Evolutionary conservation across 1,140 invertebrate genomes (phyloP).

Genomic region (Bombus fervidus): DNA sequence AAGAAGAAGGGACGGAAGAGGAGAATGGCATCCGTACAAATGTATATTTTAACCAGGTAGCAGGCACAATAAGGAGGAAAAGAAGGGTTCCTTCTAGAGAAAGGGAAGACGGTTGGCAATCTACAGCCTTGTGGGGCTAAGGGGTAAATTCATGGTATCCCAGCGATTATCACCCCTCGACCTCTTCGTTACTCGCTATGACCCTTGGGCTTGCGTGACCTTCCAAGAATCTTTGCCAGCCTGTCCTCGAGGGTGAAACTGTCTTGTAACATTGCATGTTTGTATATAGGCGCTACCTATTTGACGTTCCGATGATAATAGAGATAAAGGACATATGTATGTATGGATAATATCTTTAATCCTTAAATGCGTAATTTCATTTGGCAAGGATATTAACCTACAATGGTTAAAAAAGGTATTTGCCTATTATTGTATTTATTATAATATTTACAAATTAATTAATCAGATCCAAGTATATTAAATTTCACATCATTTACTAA

Average conservation of each 20-base stretch:
- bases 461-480: too few species aligned
- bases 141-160: slow-evolving; percentile 63
- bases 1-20: background rate
- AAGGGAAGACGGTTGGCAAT: slow-evolving; percentile 60
- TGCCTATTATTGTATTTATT: too few species aligned
- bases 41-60: slow-evolving; percentile 47
- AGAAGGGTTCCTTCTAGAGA: slow-evolving; percentile 17
- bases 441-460: too few species aligned
- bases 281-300: background rate
- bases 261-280: background rate
- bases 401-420: too few species aligned
- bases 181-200: slow-evolving; percentile 62
- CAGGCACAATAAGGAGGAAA: slow-evolving; percentile 26
- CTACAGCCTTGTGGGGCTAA: slow-evolving; percentile 55
- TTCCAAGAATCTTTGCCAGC: slow-evolving; percentile 53
- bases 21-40: slow-evolving; percentile 40
- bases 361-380: too few species aligned
- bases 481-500: too few species aligned
- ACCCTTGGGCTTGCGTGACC: slow-evolving; percentile 42
- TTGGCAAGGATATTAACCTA: too few species aligned
- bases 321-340: background rate
- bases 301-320: background rate
- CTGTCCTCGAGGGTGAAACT: slow-evolving; percentile 26
- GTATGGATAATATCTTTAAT: background rate
- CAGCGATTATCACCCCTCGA: slow-evolving; percentile 70